Base-by-base conservation (phyloP, 2,888 invertebrate genomes). In the Nebria salina region DNA sequence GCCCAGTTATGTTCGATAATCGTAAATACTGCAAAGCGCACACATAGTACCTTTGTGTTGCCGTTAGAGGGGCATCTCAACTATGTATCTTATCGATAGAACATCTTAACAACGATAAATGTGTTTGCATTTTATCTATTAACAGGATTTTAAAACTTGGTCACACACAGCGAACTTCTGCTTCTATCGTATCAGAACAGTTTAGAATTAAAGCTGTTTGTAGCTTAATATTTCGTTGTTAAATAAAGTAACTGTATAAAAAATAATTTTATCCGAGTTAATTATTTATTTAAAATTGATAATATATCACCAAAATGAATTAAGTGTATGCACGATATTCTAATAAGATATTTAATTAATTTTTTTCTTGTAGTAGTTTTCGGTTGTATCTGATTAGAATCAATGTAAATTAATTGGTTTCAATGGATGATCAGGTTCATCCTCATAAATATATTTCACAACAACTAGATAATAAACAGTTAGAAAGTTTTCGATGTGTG, bases 401-500 rank as follows among this genome's bases (percentile, higher is more conserved):
- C 54, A 54, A 54, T 11, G 54, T 54, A 54, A 54, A 54, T 54
- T 54, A 54, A 54, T 8, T 54, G 54, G 54, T 54, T 54, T 54
- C 54, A 54, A 54, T 54, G 13, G 54, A 7, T 54, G 54, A 54
- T 54, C 54, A 54, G 54, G 54, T 54, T 54, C 54, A 54, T 54
- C 54, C 54, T 54, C 54, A 54, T 54, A 54, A 54, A 54, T 54
- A 54, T 54, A 54, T 54, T 54, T 54, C 54, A 54, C 54, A 54
- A 54, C 70, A 68, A 76, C 66, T 54, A 54, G 70, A 76, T 68
- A 68, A 76, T 76, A 76, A 70, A 76, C 76, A 54, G 76, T 70
- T 76, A 76, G 76, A 76, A 76, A 76, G 76, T 76, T 25, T 20
- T 26, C 68, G 26, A 15, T 68, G 68, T 70, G 76, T 76, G 76